Evolutionary conservation across 2,797 vertebrate species (phyloP).

Genomic region (Pantherophis vulpinus): DNA sequence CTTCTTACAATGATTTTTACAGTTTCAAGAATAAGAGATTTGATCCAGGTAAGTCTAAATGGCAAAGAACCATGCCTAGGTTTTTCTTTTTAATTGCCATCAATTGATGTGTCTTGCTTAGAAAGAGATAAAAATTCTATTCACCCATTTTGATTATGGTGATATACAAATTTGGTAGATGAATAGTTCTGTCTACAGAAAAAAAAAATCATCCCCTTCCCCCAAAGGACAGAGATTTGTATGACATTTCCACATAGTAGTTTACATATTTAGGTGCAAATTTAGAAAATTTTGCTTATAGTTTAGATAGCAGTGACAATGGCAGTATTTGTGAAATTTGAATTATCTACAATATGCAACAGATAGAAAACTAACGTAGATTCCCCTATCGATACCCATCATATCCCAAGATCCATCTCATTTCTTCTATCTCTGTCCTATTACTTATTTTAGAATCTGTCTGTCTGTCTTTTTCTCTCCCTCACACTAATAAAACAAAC

Average conservation of each 20-base stretch:
- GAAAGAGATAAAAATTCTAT: background rate
- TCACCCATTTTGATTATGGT: background rate
- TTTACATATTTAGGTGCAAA: background rate
- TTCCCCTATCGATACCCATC: background rate
- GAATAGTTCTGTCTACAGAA: background rate
- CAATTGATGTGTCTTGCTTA: background rate
- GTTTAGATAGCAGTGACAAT: background rate
- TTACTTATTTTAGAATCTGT: background rate
- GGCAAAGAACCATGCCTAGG: background rate
- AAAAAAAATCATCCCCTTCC: background rate
- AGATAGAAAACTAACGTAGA: background rate
- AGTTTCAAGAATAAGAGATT: constrained; percentile 66
- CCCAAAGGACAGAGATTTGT: background rate
- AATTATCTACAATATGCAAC: background rate
- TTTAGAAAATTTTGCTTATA: background rate
- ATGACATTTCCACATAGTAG: background rate
- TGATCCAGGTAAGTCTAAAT: constrained; percentile 7
- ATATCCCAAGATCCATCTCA: background rate
- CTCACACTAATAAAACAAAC: background rate
- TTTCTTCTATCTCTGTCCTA: background rate
- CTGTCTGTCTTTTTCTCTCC: background rate
- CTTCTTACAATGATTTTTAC: constrained; percentile 71
- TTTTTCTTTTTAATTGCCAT: background rate
- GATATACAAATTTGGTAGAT: background rate
- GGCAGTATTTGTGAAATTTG: background rate